Evolutionary conservation across 2,888 invertebrate species (phyloP), one percentile per base, ranked within the genome.

Genomic region (Caenorhabditis sp.): DNA sequence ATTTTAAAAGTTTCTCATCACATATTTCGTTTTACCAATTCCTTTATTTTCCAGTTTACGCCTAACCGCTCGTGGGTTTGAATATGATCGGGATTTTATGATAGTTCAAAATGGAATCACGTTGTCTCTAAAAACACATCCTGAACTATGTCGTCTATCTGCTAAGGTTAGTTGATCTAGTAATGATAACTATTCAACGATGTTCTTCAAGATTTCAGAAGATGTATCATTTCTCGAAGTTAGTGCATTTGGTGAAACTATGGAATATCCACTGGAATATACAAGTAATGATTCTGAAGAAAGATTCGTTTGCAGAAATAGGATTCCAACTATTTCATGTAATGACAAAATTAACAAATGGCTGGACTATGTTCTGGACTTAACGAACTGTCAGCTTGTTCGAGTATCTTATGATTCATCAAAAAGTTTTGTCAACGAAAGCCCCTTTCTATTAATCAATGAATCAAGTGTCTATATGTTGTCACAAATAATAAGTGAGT

Each of bases 41-140:
- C n/a, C n/a, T 20, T 2, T 27, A 10, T 57, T 43, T 27, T 85
- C 86, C 17, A 80, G 90, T 8, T 96, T 96, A 95, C 90, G 90
- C 69, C 88, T 96, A 64, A 92, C 92, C 14, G 84, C 89, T 0
- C 92, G 92, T 84, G 97, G 97, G 0, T 91, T 97, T 38, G 91
- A 92, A 84, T 94, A 92, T 88, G 97, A 97, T 89, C 91, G 97
- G 79, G 92, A 93, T 86, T 97, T 95, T 95, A 94, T 96, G 94
- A 92, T 97, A 71, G 91, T 94, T 8, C 93, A 92, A 83, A 91
- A 92, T 10, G 91, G 92, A 84, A 91, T 93, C 71, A 93, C 93
- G 70, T 89, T 97, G 63, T 95, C 94, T 1, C 95, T 96, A 89
- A 96, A 97, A 89, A 92, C 93, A 70, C 92, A 92, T 83, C 91